These are phyloP conservation scores for Hydractinia echinata DNA, from an alignment of 30 jellyfish, hydroid and myxozoan species.

Conservation along the genomic window DNA sequence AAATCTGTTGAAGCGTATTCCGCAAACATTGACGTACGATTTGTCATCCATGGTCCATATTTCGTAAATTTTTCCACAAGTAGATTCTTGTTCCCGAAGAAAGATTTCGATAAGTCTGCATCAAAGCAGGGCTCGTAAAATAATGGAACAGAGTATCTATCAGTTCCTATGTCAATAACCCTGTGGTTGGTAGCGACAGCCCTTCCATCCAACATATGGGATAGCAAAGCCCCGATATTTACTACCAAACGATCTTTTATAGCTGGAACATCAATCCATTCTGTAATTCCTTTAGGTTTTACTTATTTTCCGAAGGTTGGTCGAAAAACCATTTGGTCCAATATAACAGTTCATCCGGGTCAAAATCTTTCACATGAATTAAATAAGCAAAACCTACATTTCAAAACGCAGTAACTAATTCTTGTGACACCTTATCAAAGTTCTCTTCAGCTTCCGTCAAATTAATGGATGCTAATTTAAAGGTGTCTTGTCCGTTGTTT, in stretches of 20 bases:
- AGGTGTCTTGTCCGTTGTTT: not conserved
- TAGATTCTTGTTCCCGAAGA: slow-evolving; percentile 45
- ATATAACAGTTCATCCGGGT: slow-evolving; percentile 55
- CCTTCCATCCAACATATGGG: slow-evolving; percentile 35
- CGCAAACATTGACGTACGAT: slow-evolving; percentile 74
- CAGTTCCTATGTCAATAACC: slow-evolving; percentile 65
- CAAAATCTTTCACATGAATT: slow-evolving; percentile 47
- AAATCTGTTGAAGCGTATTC: slow-evolving; percentile 77
- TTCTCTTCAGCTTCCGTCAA: slow-evolving; percentile 39
- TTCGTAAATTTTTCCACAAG: slow-evolving; percentile 31
- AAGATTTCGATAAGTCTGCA: slow-evolving; percentile 61
- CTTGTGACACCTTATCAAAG: slow-evolving; percentile 19
- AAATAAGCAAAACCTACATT: slow-evolving; percentile 74
- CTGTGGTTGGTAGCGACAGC: slow-evolving; percentile 72
- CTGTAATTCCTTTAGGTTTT: slow-evolving; percentile 44
- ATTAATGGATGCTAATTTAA: slow-evolving; percentile 29
- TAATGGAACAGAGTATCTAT: slow-evolving; percentile 68
- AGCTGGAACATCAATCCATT: slow-evolving; percentile 71
- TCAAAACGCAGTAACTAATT: not conserved
- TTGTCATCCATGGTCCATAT: slow-evolving; percentile 88
- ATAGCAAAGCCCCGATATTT: slow-evolving; percentile 53
- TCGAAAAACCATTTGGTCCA: slow-evolving; percentile 72
- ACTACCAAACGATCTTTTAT: slow-evolving; percentile 45
- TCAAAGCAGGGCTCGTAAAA: slow-evolving; percentile 68
- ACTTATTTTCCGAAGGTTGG: slow-evolving; percentile 48